A percentile compares a stretch with the other conserved stretches of the same genome.
Conservation (phyloP, 2,113 vertebrate genomes). For the Elaphurus davidianus region DNA sequence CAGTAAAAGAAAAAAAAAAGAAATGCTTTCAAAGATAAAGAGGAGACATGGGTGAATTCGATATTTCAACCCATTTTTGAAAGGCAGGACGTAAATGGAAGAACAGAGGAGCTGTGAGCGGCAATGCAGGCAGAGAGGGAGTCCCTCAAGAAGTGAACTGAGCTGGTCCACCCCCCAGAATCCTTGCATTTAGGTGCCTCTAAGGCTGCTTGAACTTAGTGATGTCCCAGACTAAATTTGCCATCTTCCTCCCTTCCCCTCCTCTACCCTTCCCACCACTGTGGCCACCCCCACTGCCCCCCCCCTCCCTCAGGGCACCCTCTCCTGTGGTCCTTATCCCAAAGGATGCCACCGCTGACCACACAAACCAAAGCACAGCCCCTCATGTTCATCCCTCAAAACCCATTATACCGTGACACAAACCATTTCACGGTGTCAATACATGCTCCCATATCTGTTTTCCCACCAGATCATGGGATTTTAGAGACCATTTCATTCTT, state of each 20-base stretch:
- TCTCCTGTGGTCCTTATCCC: not conserved
- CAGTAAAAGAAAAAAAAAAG: not conserved
- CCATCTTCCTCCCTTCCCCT: not conserved
- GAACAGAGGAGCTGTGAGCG: not conserved
- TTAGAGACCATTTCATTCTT: not conserved
- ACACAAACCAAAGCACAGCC: not conserved
- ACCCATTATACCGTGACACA: not conserved
- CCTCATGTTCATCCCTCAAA: not conserved
- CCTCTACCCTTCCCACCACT: not conserved
- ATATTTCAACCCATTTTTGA: not conserved
- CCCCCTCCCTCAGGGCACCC: not conserved
- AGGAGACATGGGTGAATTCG: not conserved
- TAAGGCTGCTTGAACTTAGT: not conserved
- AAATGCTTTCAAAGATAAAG: constrained; percentile 14
- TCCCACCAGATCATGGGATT: not conserved
- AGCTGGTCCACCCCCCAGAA: not conserved
- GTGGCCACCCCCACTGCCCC: too few species aligned
- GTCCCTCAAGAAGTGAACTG: not conserved
- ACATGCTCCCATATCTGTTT: not conserved
- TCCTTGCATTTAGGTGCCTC: not conserved
- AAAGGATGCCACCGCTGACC: not conserved
- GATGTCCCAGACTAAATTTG: not conserved
- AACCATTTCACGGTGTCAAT: not conserved
- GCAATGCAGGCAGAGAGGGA: not conserved
- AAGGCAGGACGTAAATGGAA: not conserved